These are phyloP conservation scores for Tiphia femorata DNA, from an alignment of 2,888 invertebrate species.

Conservation along the genomic window DNA sequence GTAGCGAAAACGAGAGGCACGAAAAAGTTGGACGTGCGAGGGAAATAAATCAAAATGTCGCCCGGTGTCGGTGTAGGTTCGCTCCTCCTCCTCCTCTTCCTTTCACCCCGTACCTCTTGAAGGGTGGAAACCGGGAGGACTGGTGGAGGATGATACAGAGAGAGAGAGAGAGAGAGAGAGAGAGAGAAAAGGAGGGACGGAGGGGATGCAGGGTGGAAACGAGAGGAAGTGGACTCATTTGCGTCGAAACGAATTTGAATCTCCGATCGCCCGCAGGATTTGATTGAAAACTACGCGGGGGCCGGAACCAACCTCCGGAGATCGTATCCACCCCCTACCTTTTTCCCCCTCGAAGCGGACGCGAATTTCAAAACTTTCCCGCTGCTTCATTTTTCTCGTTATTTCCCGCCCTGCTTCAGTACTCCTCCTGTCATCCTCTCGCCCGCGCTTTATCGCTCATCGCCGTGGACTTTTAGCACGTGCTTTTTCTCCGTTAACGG, in stretches of 20 bases:
- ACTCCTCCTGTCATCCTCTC: no score
- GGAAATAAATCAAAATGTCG: constrained; percentile 7
- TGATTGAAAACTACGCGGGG: constrained; percentile 29
- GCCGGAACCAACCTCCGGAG: no score
- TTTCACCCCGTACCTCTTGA: background rate
- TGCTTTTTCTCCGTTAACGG: no score
- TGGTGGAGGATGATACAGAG: background rate
- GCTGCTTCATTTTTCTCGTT: no score
- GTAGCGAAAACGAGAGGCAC: no score
- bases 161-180: background rate
- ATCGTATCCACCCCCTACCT: no score
- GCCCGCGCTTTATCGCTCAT: no score
- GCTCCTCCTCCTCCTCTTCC: no score
- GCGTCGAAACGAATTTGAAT: constrained; percentile 33
- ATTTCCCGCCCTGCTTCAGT: no score
- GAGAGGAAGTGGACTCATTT: constrained; percentile 29
- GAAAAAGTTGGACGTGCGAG: background rate
- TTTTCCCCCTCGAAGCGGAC: no score
- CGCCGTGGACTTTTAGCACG: no score
- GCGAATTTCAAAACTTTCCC: no score
- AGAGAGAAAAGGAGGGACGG: background rate
- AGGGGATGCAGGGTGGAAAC: background rate
- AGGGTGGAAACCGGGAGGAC: background rate
- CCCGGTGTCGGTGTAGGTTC: background rate
- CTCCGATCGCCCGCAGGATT: constrained; percentile 25